Conservation (phyloP, 2,888 invertebrate genomes). For the Agrilus cyanescens region DNA sequence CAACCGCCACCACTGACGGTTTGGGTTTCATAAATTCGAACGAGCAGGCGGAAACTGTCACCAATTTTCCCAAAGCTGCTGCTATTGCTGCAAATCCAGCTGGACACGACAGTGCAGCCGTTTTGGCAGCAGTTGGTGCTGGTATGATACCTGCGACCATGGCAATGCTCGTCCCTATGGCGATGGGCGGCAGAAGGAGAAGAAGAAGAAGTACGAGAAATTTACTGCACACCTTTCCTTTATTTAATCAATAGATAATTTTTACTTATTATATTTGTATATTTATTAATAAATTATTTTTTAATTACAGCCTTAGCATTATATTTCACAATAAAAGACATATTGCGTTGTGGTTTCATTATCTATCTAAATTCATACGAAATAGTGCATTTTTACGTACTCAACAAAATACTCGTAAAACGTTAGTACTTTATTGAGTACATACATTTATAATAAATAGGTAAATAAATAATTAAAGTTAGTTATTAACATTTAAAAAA, state of each 20-base stretch:
- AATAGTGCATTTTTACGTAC: slow-evolving; percentile 1
- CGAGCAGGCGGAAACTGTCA: no score
- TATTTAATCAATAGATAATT: slow-evolving; percentile 7
- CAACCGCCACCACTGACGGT: no score
- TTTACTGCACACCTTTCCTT: not conserved
- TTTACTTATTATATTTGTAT: slow-evolving; percentile 1
- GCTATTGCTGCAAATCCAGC: no score
- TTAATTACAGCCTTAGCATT: no score
- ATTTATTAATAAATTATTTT: not conserved
- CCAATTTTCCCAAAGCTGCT: no score
- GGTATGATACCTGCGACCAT: slow-evolving; percentile 72
- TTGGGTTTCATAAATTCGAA: no score
- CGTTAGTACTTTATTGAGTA: no score
- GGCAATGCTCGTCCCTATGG: slow-evolving; percentile 70
- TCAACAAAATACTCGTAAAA: no score
- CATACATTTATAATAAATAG: slow-evolving; percentile 12
- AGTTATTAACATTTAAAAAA: no score
- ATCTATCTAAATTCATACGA: slow-evolving; percentile 6
- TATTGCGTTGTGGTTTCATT: not conserved
- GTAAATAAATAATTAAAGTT: slow-evolving; percentile 5
- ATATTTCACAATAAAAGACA: no score
- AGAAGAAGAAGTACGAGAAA: slow-evolving; percentile 4
- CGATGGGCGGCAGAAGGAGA: slow-evolving; percentile 45
- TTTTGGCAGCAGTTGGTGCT: slow-evolving; percentile 62
- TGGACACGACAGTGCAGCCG: slow-evolving; percentile 43